A percentile compares a stretch with the other conserved stretches of the same genome.
Evolutionary conservation across 1,140 invertebrate genomes (phyloP).

Genomic region (Sarcophaga peregrina): DNA sequence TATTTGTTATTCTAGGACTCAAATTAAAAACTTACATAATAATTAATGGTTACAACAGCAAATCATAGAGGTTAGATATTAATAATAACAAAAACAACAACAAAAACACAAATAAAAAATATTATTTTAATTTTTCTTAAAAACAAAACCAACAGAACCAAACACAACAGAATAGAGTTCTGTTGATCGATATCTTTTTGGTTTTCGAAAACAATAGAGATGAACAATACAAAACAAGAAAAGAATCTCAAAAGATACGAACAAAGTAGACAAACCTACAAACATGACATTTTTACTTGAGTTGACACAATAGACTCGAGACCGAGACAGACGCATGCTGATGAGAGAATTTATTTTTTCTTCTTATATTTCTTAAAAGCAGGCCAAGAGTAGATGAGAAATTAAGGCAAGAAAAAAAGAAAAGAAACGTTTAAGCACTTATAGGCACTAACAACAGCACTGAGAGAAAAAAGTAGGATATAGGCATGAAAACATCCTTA

Average conservation of each 20-base stretch:
- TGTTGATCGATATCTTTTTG: constrained; percentile 10
- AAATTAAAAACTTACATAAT: constrained; percentile 16
- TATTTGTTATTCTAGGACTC: neutral
- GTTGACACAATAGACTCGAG: neutral
- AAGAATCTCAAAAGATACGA: neutral
- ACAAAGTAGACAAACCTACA: neutral
- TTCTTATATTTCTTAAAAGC: neutral
- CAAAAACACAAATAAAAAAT: neutral
- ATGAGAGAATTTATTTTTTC: neutral
- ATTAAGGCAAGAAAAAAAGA: neutral
- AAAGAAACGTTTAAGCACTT: neutral
- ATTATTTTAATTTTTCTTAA: neutral
- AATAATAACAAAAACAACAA: neutral
- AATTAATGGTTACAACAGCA: neutral
- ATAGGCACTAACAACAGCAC: neutral
- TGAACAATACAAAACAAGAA: neutral
- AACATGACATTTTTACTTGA: neutral
- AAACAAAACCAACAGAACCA: neutral
- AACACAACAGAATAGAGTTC: neutral
- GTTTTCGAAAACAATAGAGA: neutral
- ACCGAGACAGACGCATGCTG: constrained; percentile 1
- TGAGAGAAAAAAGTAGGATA: neutral
- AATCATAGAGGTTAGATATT: no score
- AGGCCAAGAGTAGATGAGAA: neutral
- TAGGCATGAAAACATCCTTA: no score